phyloP scores from a whole-genome alignment of 2,113 vertebrate genomes.

The Chaetorhynchus papuensis region DNA sequence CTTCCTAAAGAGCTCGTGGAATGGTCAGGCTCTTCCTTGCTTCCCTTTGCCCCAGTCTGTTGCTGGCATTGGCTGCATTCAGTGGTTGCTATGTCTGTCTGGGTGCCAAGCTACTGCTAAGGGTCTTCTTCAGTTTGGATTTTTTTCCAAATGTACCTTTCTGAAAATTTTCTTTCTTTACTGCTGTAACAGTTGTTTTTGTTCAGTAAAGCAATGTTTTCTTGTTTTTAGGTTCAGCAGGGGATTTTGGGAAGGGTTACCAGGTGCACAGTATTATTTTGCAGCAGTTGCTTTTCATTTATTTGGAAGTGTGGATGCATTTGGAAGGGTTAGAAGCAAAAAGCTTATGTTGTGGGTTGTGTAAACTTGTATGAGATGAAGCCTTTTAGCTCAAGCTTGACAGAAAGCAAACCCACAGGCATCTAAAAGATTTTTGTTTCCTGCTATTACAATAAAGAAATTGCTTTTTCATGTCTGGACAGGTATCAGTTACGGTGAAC shows the following conservation, averaged over 20 bases:
- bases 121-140: neutral
- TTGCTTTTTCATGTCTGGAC: neutral
- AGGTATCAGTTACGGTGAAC: neutral
- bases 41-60: neutral
- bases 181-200: neutral
- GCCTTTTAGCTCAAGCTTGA: neutral
- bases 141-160: neutral
- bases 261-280: neutral
- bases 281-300: neutral
- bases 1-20: neutral
- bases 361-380: neutral
- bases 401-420: neutral
- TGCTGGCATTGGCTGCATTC: neutral
- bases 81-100: neutral
- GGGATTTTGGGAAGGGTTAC: neutral
- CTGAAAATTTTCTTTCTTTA: neutral
- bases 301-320: neutral
- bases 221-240: neutral
- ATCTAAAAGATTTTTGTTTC: neutral
- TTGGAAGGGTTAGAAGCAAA: neutral
- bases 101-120: neutral
- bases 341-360: neutral
- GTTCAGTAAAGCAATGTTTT: neutral
- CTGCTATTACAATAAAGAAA: neutral
- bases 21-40: neutral